Percentiles rank a stretch among this genome's conserved stretches.
Conservation (phyloP, 2,797 vertebrate genomes). For the Erpetoichthys calabaricus region DNA sequence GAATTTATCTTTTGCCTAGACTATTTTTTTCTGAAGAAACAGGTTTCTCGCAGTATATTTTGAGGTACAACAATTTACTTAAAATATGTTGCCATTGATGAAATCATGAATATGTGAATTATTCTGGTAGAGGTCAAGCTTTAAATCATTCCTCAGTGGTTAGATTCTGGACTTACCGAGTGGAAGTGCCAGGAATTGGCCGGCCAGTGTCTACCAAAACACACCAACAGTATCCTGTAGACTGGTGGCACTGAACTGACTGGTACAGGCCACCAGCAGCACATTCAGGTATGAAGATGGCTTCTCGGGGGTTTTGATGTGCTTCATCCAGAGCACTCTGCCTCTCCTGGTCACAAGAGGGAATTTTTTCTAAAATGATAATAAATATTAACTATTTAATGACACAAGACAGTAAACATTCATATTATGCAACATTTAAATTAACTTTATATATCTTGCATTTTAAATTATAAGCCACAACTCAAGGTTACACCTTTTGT, state of each 20-base stretch:
- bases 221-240: conserved; percentile 97
- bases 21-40: too few species aligned
- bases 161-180: conserved; percentile 52
- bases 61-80: too few species aligned
- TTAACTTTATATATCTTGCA: too few species aligned
- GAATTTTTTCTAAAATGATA: conserved; percentile 78
- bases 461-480: too few species aligned
- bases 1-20: too few species aligned
- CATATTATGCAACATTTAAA: too few species aligned
- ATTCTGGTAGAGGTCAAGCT: too few species aligned
- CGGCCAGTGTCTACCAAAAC: conserved; percentile 88
- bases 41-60: too few species aligned
- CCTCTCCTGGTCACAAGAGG: conserved; percentile 93
- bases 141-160: too few species aligned
- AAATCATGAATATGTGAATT: too few species aligned
- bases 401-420: not conserved
- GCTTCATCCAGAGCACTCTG: conserved; percentile 83
- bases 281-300: conserved; percentile 86
- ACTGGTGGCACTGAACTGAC: conserved; percentile 92
- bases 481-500: too few species aligned
- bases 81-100: too few species aligned
- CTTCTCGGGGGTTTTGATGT: conserved; percentile 66
- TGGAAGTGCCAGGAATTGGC: conserved; percentile 87
- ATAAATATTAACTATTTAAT: conserved; percentile 32
- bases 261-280: conserved; percentile 77